Conservation (phyloP, 1,140 invertebrate genomes). For the Charaxes varanes region DNA sequence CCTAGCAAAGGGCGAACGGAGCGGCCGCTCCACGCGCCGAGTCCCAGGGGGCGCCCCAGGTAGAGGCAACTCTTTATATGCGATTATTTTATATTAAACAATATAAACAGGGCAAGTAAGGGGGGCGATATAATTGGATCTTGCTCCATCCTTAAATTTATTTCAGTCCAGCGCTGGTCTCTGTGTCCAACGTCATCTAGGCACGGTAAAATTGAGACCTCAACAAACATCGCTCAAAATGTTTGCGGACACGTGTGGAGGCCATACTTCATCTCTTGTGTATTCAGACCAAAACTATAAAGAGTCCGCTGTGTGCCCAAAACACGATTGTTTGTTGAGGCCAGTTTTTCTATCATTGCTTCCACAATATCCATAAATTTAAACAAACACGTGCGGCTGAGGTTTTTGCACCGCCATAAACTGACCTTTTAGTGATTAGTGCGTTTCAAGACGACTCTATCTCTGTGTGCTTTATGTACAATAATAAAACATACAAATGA, state of each 20-base stretch:
- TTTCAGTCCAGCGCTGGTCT: too few relatives aligned
- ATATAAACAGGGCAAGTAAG: too few relatives aligned
- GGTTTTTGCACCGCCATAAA: slow-evolving; percentile 5
- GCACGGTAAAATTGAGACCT: slow-evolving; percentile 24
- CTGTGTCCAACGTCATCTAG: neutral
- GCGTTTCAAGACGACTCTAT: too few relatives aligned
- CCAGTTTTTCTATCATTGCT: slow-evolving; percentile 19
- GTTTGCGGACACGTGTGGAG: slow-evolving; percentile 49
- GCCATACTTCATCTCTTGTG: slow-evolving; percentile 39
- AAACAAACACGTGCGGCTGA: slow-evolving; percentile 17
- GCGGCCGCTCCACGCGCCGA: too few relatives aligned
- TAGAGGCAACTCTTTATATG: too few relatives aligned
- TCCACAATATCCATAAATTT: slow-evolving; percentile 10
- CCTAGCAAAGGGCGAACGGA: too few relatives aligned
- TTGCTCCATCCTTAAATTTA: too few relatives aligned
- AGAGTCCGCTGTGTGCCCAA: slow-evolving; percentile 38
- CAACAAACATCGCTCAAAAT: slow-evolving; percentile 42
- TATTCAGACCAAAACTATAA: slow-evolving; percentile 42
- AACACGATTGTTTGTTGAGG: slow-evolving; percentile 31
- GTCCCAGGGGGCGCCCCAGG: too few relatives aligned
- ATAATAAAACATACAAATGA: too few relatives aligned
- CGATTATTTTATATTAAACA: too few relatives aligned
- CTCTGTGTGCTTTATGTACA: too few relatives aligned
- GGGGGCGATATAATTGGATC: too few relatives aligned
- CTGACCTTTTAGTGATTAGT: neutral